These are phyloP conservation scores for Pterobdella sp. DNA, from an alignment of 2,888 invertebrate species.

Conservation along the genomic window DNA sequence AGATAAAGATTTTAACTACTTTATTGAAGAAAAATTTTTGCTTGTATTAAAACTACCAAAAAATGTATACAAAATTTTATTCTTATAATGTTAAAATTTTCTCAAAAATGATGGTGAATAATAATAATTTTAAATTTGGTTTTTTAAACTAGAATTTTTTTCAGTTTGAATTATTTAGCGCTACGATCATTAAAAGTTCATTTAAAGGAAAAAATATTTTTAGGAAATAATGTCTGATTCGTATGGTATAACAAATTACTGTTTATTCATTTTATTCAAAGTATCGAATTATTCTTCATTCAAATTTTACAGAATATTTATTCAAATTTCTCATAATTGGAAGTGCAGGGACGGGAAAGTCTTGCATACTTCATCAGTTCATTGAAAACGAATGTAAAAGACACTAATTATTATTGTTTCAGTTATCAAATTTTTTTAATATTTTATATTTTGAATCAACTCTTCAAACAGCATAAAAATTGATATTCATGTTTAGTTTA, in stretches of 20 bases:
- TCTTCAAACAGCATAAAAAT: not conserved
- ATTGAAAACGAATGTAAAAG: constrained; percentile 75
- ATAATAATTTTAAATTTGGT: no score
- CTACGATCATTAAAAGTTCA: not conserved
- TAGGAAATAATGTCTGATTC: not conserved
- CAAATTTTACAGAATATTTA: constrained; percentile 60
- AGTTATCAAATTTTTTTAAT: not conserved
- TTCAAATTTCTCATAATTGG: constrained; percentile 79
- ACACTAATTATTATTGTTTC: not conserved
- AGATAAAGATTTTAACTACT: no score
- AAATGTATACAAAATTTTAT: no score
- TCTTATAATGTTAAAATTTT: no score
- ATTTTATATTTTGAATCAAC: constrained; percentile 1
- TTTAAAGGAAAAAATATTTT: not conserved
- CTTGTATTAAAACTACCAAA: no score
- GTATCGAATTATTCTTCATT: not conserved
- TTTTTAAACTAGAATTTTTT: no score
- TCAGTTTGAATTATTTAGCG: not conserved
- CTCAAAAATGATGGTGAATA: no score
- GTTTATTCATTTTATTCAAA: no score
- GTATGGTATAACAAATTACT: not conserved
- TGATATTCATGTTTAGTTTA: not conserved
- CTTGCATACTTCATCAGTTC: constrained; percentile 73
- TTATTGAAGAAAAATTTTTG: no score
- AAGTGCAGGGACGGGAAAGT: constrained; percentile 74